Conservation (phyloP, 2,113 vertebrate genomes). For the Castor canadensis region DNA sequence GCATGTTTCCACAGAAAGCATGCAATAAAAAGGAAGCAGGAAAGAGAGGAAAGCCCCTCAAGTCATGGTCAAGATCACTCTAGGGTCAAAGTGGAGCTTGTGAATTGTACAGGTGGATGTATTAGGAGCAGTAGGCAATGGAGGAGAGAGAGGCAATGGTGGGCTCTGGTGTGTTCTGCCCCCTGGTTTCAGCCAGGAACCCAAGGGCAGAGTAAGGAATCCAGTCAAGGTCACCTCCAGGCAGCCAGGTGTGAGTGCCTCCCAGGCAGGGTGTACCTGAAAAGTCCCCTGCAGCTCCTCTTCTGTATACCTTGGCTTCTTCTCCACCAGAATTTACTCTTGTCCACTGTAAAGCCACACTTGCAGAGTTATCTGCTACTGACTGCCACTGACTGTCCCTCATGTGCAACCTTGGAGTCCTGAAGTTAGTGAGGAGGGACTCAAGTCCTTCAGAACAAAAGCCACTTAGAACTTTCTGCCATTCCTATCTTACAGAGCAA, state of each 20-base stretch:
- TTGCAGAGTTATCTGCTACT: too few species aligned
- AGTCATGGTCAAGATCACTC: neutral
- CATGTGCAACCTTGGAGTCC: neutral
- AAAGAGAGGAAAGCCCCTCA: too few species aligned
- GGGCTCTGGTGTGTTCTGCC: neutral
- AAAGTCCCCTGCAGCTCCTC: neutral
- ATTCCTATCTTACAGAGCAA: too few species aligned
- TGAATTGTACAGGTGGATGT: neutral
- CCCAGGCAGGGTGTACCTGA: neutral
- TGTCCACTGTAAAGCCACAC: too few species aligned
- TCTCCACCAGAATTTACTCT: neutral
- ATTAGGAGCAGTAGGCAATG: rapidly evolving
- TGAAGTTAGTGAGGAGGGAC: neutral
- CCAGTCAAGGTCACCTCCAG: neutral
- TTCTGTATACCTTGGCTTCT: neutral
- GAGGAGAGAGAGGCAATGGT: neutral
- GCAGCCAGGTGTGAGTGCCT: neutral
- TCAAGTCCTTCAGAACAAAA: neutral
- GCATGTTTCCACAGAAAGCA: neutral
- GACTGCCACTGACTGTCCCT: too few species aligned
- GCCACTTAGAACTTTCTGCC: neutral
- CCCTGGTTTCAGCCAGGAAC: neutral
- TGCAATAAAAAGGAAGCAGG: neutral
- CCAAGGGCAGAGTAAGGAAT: too few species aligned
- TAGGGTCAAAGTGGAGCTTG: neutral